phyloP scores from a whole-genome alignment of 2,888 invertebrate genomes.

The Scaptodrosophila latifasciaeformis region DNA sequence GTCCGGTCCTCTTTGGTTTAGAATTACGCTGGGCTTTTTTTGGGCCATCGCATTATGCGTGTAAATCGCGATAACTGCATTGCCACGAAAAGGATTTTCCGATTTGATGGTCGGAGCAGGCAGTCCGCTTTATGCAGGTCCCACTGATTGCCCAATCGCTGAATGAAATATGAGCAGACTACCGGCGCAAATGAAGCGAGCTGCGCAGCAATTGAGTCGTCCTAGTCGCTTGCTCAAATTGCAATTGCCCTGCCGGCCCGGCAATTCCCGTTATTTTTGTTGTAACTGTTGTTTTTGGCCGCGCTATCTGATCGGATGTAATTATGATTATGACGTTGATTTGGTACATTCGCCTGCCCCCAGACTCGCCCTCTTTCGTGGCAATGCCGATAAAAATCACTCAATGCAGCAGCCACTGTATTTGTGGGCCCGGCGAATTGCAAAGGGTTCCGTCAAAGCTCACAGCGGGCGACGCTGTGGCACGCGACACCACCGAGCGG shows the following conservation, averaged over 20 bases:
- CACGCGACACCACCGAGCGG: conserved; percentile 37
- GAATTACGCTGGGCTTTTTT: conserved; percentile 66
- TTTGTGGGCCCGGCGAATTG: not conserved
- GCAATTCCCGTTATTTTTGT: conserved; percentile 12
- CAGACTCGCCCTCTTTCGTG: not conserved
- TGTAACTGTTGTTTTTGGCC: conserved; percentile 14
- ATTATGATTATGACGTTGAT: conserved; percentile 68
- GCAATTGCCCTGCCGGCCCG: conserved; percentile 46
- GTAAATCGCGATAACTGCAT: conserved; percentile 62
- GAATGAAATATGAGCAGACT: conserved; percentile 25
- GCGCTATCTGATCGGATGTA: conserved; percentile 66
- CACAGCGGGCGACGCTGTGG: conserved; percentile 26
- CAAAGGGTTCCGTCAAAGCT: conserved; percentile 36
- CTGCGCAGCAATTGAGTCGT: conserved; percentile 43
- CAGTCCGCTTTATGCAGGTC: conserved; percentile 54
- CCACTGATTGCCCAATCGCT: conserved; percentile 12
- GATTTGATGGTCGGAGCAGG: conserved; percentile 13
- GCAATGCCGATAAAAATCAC: conserved; percentile 40
- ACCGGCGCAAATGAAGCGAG: conserved; percentile 62
- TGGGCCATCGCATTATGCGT: conserved; percentile 55
- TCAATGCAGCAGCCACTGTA: conserved; percentile 2
- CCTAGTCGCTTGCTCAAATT: conserved; percentile 57
- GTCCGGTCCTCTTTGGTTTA: conserved; percentile 52
- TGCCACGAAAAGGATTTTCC: conserved; percentile 35
- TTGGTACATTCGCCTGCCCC: conserved; percentile 57